These are phyloP conservation scores for Idaea aversata DNA, from an alignment of 2,888 invertebrate genomes.

Conservation along the genomic window DNA sequence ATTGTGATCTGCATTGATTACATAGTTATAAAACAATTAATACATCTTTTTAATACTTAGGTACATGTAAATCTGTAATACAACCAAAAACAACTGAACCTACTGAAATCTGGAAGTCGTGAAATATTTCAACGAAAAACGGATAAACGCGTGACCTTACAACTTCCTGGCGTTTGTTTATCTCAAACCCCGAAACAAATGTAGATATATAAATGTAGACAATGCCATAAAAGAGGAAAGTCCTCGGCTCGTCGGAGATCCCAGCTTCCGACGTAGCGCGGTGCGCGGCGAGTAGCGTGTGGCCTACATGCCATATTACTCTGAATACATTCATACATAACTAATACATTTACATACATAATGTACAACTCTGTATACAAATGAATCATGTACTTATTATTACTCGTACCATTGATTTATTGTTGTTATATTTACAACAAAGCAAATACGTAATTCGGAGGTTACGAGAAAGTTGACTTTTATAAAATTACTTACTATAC, in stretches of 20 bases:
- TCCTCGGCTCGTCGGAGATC: conserved; percentile 37
- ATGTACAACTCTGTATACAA: neutral
- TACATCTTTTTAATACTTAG: too few species aligned
- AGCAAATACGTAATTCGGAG: neutral
- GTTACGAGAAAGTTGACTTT: neutral
- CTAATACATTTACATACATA: neutral
- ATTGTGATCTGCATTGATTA: too few species aligned
- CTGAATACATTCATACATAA: neutral
- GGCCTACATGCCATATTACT: conserved; percentile 36
- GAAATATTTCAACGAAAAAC: too few species aligned
- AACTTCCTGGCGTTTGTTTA: neutral
- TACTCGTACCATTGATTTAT: neutral
- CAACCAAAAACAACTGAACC: too few species aligned
- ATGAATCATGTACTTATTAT: neutral
- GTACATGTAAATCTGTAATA: too few species aligned
- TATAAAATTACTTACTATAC: neutral
- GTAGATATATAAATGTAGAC: neutral
- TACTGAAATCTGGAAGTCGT: too few species aligned
- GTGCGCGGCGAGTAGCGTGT: conserved; percentile 23
- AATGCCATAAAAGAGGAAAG: conserved; percentile 38
- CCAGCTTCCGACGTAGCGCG: conserved; percentile 36
- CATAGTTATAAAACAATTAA: too few species aligned
- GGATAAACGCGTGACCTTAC: neutral
- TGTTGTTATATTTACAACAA: neutral
- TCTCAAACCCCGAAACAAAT: neutral